Evolutionary conservation across 2,888 invertebrate genomes (phyloP).

Genomic region (Didymodactylos carnosus): DNA sequence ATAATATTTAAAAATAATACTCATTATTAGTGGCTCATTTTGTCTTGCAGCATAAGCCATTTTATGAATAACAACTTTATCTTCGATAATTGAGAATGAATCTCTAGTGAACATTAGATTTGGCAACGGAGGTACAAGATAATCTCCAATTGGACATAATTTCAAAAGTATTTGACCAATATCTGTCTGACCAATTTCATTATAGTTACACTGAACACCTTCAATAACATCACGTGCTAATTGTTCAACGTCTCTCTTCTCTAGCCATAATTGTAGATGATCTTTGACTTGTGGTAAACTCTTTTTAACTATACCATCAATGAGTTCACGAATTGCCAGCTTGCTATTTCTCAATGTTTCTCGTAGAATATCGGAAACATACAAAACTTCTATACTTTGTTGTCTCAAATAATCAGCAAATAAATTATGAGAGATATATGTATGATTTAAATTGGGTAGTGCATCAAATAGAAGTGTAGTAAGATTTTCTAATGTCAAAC

Average conservation of each 20-base stretch:
- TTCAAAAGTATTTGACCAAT: neutral
- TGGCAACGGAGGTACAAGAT: neutral
- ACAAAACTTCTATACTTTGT: neutral
- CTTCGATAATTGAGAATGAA: neutral
- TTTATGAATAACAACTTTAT: neutral
- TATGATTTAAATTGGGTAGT: neutral
- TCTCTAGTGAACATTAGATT: neutral
- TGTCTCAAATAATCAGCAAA: neutral
- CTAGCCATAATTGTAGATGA: neutral
- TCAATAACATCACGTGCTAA: neutral
- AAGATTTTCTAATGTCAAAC: neutral
- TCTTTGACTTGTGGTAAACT: neutral
- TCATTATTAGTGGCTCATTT: neutral
- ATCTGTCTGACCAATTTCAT: neutral
- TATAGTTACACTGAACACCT: neutral
- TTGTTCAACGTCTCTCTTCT: neutral
- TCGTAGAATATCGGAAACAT: neutral
- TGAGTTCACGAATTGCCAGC: neutral
- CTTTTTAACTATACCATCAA: neutral
- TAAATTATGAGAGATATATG: neutral
- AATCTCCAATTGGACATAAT: neutral
- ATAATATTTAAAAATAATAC: neutral
- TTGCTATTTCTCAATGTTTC: neutral
- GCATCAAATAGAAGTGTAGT: neutral
- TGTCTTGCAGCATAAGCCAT: neutral